Evolutionary conservation across 2,888 invertebrate species (phyloP).

Genomic region (Dione juno): DNA sequence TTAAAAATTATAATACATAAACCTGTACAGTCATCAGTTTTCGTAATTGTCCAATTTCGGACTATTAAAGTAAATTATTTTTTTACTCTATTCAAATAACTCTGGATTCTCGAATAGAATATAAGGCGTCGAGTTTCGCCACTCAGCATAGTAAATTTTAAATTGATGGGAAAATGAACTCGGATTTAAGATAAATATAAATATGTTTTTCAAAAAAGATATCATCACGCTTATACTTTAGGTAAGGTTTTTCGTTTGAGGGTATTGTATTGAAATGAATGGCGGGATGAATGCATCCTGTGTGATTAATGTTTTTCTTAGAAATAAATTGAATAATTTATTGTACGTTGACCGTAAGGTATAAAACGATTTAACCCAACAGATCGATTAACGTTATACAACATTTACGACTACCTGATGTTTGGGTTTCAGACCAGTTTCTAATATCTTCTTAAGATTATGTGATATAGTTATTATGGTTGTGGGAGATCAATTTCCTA

Average conservation of each 20-base stretch:
- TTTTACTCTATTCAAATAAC: too few relatives aligned
- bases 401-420: conserved; percentile 9
- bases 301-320: conserved; percentile 25
- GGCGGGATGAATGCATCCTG: conserved; percentile 28
- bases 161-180: too few relatives aligned
- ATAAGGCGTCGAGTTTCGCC: too few relatives aligned
- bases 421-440: not conserved
- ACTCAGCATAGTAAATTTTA: too few relatives aligned
- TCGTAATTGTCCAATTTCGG: too few relatives aligned
- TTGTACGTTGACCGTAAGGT: conserved; percentile 33
- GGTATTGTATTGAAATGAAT: not conserved
- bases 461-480: not conserved
- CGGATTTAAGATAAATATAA: not conserved
- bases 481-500: too few relatives aligned
- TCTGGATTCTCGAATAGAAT: too few relatives aligned
- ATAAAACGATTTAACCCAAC: conserved; percentile 8
- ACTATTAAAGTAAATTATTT: too few relatives aligned
- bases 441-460: not conserved
- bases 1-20: too few relatives aligned
- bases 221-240: not conserved
- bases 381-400: conserved; percentile 6
- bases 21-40: too few relatives aligned
- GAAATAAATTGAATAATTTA: conserved; percentile 25
- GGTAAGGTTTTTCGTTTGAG: not conserved
- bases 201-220: not conserved